These are phyloP conservation scores for Misgurnus anguillicaudatus DNA, from an alignment of 2,113 vertebrate species.

Conservation along the genomic window DNA sequence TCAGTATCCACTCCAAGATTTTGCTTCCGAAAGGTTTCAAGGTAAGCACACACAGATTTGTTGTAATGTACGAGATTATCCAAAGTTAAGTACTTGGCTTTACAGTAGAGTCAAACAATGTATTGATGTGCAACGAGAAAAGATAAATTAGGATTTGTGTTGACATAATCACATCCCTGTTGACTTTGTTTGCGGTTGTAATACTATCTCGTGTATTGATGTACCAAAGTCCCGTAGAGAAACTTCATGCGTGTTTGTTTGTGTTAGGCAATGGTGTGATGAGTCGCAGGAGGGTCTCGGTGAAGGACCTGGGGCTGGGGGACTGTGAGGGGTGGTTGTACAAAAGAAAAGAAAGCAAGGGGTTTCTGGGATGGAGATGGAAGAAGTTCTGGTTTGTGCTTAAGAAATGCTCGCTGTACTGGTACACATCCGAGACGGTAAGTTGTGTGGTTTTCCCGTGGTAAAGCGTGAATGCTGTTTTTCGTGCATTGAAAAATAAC, in stretches of 20 bases:
- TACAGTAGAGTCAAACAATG: background rate
- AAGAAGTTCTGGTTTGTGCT: slow-evolving; percentile 91
- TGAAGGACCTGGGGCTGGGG: slow-evolving; percentile 82
- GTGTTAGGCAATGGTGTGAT: slow-evolving; percentile 71
- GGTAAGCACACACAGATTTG: slow-evolving; percentile 30
- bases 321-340: slow-evolving; percentile 90
- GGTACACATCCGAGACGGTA: slow-evolving; percentile 83
- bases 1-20: slow-evolving; percentile 44
- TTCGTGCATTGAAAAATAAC: background rate
- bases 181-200: background rate
- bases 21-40: slow-evolving; percentile 5
- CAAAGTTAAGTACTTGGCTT: no score
- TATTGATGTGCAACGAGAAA: background rate
- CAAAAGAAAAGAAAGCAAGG: slow-evolving; percentile 84
- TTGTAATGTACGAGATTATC: background rate
- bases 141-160: background rate
- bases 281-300: slow-evolving; percentile 86
- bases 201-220: slow-evolving; percentile 23
- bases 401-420: slow-evolving; percentile 83
- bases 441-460: slow-evolving; percentile 62
- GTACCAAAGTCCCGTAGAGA: background rate
- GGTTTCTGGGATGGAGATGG: slow-evolving; percentile 86
- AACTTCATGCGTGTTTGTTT: background rate
- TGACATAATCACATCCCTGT: background rate
- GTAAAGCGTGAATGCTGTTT: background rate